Evolutionary conservation across 2,113 vertebrate genomes (phyloP).

Genomic region (Amblyornis subalaris): DNA sequence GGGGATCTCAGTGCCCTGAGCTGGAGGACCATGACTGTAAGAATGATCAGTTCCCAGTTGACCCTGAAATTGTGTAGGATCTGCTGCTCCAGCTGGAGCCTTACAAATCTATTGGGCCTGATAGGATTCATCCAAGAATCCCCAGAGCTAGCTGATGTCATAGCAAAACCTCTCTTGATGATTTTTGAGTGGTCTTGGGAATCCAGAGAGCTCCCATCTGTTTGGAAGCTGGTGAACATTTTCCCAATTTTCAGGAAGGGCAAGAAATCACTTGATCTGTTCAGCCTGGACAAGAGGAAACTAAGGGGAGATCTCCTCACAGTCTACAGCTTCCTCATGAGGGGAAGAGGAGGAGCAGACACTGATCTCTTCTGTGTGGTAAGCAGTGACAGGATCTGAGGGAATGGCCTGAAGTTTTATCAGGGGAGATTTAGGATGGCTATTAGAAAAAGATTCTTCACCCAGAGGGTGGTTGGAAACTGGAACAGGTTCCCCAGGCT

Average conservation of each 20-base stretch:
- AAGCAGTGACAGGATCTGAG: neutral
- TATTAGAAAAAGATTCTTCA: neutral
- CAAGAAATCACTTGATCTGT: neutral
- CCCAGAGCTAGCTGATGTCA: neutral
- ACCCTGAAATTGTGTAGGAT: neutral
- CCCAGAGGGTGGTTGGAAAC: neutral
- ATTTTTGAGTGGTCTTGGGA: neutral
- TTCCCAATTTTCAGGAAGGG: neutral
- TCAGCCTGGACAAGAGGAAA: neutral
- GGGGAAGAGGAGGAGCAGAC: neutral
- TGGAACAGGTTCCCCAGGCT: neutral
- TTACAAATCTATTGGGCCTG: neutral
- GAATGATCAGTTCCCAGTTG: neutral
- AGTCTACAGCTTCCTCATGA: neutral
- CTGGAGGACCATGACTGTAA: no score
- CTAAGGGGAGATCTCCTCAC: accelerated
- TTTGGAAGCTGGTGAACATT: neutral
- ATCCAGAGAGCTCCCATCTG: neutral
- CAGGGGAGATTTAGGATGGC: neutral
- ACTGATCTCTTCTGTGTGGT: neutral
- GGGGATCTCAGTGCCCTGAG: neutral
- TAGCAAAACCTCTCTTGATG: neutral
- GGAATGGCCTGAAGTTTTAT: neutral
- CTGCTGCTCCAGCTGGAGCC: neutral
- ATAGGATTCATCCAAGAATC: neutral